Evolutionary conservation across 2,113 vertebrate species (phyloP), one percentile per base, ranked within the genome.

Genomic region (Conger conger): DNA sequence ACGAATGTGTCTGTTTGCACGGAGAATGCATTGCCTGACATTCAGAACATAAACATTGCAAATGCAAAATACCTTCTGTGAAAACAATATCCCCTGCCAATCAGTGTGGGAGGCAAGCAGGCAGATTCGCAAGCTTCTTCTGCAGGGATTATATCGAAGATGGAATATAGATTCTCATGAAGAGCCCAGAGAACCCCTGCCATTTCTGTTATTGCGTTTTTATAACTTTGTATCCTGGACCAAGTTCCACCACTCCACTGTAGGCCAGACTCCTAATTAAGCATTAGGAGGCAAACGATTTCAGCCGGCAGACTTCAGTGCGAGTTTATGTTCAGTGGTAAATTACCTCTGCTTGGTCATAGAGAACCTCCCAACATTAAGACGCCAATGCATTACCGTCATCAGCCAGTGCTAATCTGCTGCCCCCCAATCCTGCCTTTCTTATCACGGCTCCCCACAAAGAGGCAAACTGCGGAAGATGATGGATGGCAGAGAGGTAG

Each of bases 401-500:
- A 54, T 77, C 42, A 53, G 80, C 79, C 37, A 40, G 23, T 8
- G 20, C 42, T 81, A 54, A 85, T 82, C 80, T 53, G 42, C 42
- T n/a, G 50, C 8, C 57, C 23, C 37, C n/a, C 45, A 40, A 45
- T 1, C 8, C 20, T 18, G n/a, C 40, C 1, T 73, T 40, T 33
- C 79, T 73, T 81, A 50, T 80, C 83, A 30, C 57, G 7, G n/a
- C 42, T 23, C 82, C 60, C 80, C 40, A 82, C 68, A 80, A 82
- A 60, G 42, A 11, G 18, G 63, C 53, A 33, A n/a, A 45, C 79
- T 86, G 63, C 86, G 83, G 79, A 53, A 76, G 63, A 83, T 87
- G 83, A 86, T 86, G 63, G 84, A 85, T 87, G 79, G 76, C 80
- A 37, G 18, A 57, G 6, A 42, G 54, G 83, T 37, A 37, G 79